phyloP scores from a whole-genome alignment of 2,113 vertebrate genomes.

The Calonectris borealis region DNA sequence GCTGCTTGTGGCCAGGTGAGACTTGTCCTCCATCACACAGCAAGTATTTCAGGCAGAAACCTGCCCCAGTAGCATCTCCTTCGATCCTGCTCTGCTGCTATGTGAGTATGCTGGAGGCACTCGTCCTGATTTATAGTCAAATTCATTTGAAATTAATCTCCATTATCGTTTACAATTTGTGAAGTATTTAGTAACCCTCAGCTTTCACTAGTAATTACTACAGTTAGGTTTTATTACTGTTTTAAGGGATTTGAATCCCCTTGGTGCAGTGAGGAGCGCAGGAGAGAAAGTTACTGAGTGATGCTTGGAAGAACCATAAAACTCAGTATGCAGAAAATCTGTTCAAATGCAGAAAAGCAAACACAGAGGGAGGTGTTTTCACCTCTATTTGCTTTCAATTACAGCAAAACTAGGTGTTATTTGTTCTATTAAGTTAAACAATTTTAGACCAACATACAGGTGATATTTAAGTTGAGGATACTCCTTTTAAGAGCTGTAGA shows the following conservation, averaged over 20 bases:
- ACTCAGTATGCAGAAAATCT: neutral
- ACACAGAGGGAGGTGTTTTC: neutral
- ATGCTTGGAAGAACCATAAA: neutral
- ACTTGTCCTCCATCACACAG: neutral
- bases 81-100: neutral
- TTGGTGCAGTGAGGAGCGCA: neutral
- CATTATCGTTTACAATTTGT: fast-evolving
- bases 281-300: neutral
- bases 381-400: neutral
- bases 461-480: neutral
- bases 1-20: neutral
- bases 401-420: neutral
- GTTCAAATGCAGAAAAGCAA: neutral
- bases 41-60: neutral
- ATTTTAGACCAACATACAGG: neutral
- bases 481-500: neutral
- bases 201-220: neutral
- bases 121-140: neutral
- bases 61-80: fast-evolving
- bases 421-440: neutral
- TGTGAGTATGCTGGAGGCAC: neutral
- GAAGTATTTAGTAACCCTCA: neutral
- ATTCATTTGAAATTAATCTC: neutral
- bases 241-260: neutral
- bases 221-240: neutral